Percentiles rank a stretch among this genome's conserved stretches.
Evolutionary conservation across 2,113 vertebrate species (phyloP).

Genomic region (Dolichotis patagonum): DNA sequence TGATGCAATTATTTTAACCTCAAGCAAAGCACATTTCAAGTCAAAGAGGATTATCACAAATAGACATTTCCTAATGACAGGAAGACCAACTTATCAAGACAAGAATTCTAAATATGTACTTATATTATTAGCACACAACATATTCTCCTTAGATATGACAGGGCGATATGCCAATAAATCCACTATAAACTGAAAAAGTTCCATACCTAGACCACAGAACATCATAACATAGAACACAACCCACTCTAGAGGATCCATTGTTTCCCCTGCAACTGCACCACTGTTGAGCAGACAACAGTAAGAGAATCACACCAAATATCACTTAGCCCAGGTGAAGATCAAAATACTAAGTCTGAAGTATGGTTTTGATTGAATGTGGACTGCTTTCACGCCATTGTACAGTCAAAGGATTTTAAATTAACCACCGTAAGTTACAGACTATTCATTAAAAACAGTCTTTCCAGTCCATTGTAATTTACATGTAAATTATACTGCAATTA

Average conservation of each 20-base stretch:
- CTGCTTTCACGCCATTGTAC: background rate
- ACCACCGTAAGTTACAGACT: background rate
- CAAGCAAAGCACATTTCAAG: slow-evolving; percentile 1
- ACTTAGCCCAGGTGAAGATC: background rate
- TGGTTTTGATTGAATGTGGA: background rate
- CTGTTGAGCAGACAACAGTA: background rate
- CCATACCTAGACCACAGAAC: background rate
- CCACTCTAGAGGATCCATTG: background rate
- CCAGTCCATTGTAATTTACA: background rate
- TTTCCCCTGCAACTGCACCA: background rate
- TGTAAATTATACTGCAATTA: slow-evolving; percentile 2
- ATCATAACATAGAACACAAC: background rate
- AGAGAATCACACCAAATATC: background rate
- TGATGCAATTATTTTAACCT: background rate
- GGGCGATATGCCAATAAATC: background rate
- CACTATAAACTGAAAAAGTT: background rate
- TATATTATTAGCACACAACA: background rate
- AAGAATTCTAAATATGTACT: slow-evolving; percentile 8
- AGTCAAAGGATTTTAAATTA: background rate
- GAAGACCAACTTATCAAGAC: background rate
- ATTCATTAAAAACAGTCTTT: background rate
- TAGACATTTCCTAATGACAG: slow-evolving; percentile 5
- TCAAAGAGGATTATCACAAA: background rate
- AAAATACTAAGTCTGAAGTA: background rate
- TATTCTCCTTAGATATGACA: background rate